Base-by-base conservation (phyloP, 1,140 invertebrate genomes). In the Drosophila suzukii region DNA sequence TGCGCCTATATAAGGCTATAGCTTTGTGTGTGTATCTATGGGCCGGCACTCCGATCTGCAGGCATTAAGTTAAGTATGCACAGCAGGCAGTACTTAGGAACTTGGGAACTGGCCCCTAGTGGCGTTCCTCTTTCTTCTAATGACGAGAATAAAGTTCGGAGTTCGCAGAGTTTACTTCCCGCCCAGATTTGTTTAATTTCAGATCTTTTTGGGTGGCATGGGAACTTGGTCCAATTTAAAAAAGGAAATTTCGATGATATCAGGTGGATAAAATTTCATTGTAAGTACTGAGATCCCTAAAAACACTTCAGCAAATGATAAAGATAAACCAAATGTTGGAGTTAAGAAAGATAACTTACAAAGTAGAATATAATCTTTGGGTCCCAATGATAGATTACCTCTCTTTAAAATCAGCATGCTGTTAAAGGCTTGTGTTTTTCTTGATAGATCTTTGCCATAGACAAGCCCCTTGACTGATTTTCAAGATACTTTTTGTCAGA, bases 1-100 rank as follows among this genome's bases (percentile, higher is more conserved):
- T 13, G 4, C 11, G 20, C 7, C 15, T 27, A 36, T 17, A 30
- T 15, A 55, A 10, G 27, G 8, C 6, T 20, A 17, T 39, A 0
- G 7, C 20, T 20, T 11, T 61, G 59, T 56, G 60, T 55, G 34
- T 60, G 60, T 63, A 63, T 60, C 38, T 53, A 53, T 51, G 30
- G 17, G 27, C 49, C 30, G 30, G 34, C 49, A 51, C 49, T 13
- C 46, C 20, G 13, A 61, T 17, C 34, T 39, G 34, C 15, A 27
- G 24, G 50, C 36, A 60, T 58, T 60, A 32, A 15, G 15, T 15
- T 39, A 39, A 56, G 58, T 44, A 43, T 15, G 39, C 32, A 50
- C 10, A n/a, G 38, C n/a, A 38, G 36, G 39, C 7, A 34, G 32
- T 49, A 43, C 34, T 27, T 73, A 27, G 30, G 41, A 15, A 43